Percentiles rank a stretch among this genome's conserved stretches.
phyloP scores from a whole-genome alignment of 2,113 vertebrate species.

The Thalassoma bifasciatum region DNA sequence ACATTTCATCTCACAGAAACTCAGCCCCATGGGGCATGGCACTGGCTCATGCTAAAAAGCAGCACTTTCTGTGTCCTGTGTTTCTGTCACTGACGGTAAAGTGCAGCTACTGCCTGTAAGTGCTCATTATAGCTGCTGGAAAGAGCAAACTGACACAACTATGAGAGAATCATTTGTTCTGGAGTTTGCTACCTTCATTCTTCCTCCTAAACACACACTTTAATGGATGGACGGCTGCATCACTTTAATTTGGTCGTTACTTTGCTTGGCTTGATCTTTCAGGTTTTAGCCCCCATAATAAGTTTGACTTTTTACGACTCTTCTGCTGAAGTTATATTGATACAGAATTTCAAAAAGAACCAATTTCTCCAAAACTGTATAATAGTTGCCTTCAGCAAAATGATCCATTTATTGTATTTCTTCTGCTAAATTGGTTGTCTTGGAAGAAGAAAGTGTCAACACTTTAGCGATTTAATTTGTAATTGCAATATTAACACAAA shows the following conservation, averaged over 20 bases:
- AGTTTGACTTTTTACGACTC: conserved; percentile 31
- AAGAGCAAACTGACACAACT: conserved; percentile 65
- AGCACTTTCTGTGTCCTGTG: conserved; percentile 56
- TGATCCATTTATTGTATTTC: conserved; percentile 29
- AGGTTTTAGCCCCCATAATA: conserved; percentile 38
- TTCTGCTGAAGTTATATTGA: conserved; percentile 40
- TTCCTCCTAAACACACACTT: conserved; percentile 32
- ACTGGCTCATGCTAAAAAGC: conserved; percentile 41
- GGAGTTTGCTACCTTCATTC: conserved; percentile 56
- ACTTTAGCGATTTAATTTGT: not conserved
- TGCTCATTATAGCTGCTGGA: conserved; percentile 70
- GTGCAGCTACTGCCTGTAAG: conserved; percentile 48
- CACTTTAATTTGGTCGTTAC: conserved; percentile 57
- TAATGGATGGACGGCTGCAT: conserved; percentile 48
- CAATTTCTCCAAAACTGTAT: conserved; percentile 34
- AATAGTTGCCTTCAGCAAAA: conserved; percentile 32
- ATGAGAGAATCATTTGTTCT: conserved; percentile 61
- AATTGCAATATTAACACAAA: not conserved
- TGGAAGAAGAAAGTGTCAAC: not conserved
- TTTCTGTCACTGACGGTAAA: conserved; percentile 57
- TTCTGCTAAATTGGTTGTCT: not conserved
- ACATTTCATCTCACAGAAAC: conserved; percentile 27
- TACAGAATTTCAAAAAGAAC: conserved; percentile 27
- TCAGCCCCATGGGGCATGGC: conserved; percentile 30
- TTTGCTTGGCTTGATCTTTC: conserved; percentile 51